Evolutionary conservation across 2,888 invertebrate genomes (phyloP), one percentile per base, ranked within the genome.

Genomic region (Rutpela maculata): DNA sequence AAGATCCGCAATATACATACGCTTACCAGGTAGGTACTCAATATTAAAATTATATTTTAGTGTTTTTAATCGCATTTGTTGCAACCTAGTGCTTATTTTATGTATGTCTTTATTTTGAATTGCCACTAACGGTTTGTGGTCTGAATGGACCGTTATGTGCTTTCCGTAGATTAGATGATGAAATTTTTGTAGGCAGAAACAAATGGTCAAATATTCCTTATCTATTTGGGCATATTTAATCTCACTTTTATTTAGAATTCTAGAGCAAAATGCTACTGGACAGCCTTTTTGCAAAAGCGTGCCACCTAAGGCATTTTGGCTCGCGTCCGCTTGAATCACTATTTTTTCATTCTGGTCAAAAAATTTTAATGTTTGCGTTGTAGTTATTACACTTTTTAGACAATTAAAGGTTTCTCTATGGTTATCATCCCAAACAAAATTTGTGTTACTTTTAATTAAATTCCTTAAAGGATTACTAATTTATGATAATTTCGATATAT

Each of bases 141-240:
- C 80, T 22, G 78, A 74, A 26, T 87, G 79, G 0, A 88, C 81
- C 12, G 76, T 55, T 6, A 86, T 62, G 74, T 77, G 74, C 67
- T 81, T 75, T 9, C 86, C 86, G 83, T 83, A 87, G 6, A 88
- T 82, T 78, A 85, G 88, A 72, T 87, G 84, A 66, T 85, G 83
- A 80, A 88, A 88, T 73, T 85, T 86, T 38, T 76, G 65, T 57
- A 85, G 82, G 0, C 80, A 82, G 80, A 85, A 87, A 15, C 78
- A 81, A 67, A 88, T 87, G 1, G 85, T 84, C 22, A 88, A 72
- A 10, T 83, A 74, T 76, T 88, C 87, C 79, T 82, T 83, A 11
- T 83, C 82, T 70, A 82, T 80, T 80, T 87, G 85, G 50, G 86
- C 80, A n/a, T n/a, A n/a, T n/a, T n/a, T 83, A 18, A 55, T 35